phyloP scores from a whole-genome alignment of 2,113 vertebrate genomes.

The Symphodus melops region DNA sequence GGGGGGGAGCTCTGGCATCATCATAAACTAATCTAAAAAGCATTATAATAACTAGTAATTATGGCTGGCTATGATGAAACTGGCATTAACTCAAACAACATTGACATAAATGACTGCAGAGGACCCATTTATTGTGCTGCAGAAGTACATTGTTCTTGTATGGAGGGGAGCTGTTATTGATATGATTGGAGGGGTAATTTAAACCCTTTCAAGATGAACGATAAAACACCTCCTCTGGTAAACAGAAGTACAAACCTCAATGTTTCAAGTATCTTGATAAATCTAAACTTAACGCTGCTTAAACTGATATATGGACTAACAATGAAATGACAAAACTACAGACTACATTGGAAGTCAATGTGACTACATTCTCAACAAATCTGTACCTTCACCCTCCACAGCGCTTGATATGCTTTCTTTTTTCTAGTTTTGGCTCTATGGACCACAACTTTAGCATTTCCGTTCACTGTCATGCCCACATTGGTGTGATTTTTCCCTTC shows the following conservation, averaged over 20 bases:
- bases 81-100: slow-evolving; percentile 45
- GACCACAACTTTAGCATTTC: too few species aligned
- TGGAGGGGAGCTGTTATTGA: slow-evolving; percentile 16
- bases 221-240: slow-evolving; percentile 3
- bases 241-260: neutral
- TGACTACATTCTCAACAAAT: too few species aligned
- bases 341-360: neutral
- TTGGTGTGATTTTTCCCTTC: too few species aligned
- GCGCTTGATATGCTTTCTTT: too few species aligned
- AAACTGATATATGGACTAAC: neutral
- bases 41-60: slow-evolving; percentile 59
- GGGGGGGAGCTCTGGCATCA: slow-evolving; percentile 49
- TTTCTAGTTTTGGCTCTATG: too few species aligned
- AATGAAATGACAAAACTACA: neutral
- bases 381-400: too few species aligned
- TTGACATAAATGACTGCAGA: slow-evolving; percentile 34
- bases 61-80: slow-evolving; percentile 50
- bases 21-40: slow-evolving; percentile 69
- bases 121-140: slow-evolving; percentile 39
- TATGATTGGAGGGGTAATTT: slow-evolving; percentile 7
- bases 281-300: neutral
- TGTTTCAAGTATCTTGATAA: neutral
- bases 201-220: slow-evolving; percentile 16
- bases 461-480: too few species aligned
- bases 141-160: slow-evolving; percentile 13